Evolutionary conservation across 2,113 vertebrate genomes (phyloP).

Genomic region (Heterocephalus glaber): DNA sequence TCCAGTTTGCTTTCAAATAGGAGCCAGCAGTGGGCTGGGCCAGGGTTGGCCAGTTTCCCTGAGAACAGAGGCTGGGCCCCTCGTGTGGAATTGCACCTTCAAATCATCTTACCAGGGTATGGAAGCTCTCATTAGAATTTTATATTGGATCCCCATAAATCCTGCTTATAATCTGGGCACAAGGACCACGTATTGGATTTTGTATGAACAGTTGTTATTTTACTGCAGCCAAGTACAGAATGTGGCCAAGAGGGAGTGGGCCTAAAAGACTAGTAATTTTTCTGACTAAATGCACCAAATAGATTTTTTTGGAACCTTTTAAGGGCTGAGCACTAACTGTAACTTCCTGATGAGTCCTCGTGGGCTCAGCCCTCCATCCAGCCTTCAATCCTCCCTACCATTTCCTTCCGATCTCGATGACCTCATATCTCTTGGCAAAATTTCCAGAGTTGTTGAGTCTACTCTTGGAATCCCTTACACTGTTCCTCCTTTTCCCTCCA

Average conservation of each 20-base stretch:
- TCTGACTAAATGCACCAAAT: neutral
- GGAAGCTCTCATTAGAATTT: neutral
- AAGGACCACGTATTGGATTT: neutral
- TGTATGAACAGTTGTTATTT: neutral
- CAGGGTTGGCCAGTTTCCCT: neutral
- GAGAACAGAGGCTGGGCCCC: neutral
- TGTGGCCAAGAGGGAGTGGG: neutral
- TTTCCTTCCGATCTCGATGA: fast-evolving
- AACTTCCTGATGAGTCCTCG: fast-evolving
- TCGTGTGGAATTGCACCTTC: neutral
- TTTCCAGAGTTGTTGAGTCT: too few species aligned
- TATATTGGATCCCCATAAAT: neutral
- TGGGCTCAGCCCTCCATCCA: fast-evolving
- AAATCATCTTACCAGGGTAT: neutral
- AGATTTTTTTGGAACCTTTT: neutral
- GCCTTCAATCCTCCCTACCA: neutral
- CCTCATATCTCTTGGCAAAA: too few species aligned
- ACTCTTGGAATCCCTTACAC: too few species aligned
- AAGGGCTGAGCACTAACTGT: neutral
- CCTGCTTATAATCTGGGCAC: neutral
- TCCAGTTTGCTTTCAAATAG: neutral
- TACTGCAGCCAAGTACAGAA: neutral
- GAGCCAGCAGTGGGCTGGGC: neutral
- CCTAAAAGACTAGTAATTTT: neutral
- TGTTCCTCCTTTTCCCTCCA: too few species aligned